Base-by-base conservation (phyloP, 2,888 invertebrate genomes). In the Drosophila emarginata region DNA sequence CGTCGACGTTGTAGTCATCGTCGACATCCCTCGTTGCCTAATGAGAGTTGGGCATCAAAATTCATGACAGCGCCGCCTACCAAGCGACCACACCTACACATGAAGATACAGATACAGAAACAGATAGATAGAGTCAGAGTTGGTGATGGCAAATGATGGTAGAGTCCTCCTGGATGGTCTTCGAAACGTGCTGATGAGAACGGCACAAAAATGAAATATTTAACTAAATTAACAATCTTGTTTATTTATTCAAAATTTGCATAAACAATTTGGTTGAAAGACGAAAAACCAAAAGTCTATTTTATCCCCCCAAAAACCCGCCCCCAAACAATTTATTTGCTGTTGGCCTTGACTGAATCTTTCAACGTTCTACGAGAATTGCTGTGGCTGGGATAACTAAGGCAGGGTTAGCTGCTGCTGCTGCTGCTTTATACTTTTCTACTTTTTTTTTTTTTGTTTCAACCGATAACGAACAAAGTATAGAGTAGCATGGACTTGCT, bases 221-320 rank as follows among this genome's bases (percentile, higher is more conserved):
- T 86, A 88, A 89, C 85, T 89, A 88, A 87, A 87, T 87, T 88
- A 89, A 86, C 84, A 85, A 88, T 85, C 85, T 87, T 87, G 87
- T 87, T 87, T 87, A 89, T 87, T 89, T 87, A 87, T 88, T 87
- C 89, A 84, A 87, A 88, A 87, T 87, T 87, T 87, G 87, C 87
- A 87, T 87, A 87, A 89, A 89, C 88, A 87, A 87, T 87, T 87
- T 89, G 88, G 79, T 69, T 78, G 36, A 87, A 81, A 88, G 88
- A 89, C 81, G 88, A 81, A 83, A 86, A 88, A 89, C 87, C 86
- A 87, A 89, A 84, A 84, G 84, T 80, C 83, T 87, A 89, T 89
- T 82, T 76, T 69, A 37, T 36, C 23, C 61, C 53, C 9, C n/a
- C 32, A 32, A 7, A 32, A 32, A 32, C 50, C 53, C 58, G 74